phyloP scores from a whole-genome alignment of 2,113 vertebrate species.

The Scytalopus superciliaris region DNA sequence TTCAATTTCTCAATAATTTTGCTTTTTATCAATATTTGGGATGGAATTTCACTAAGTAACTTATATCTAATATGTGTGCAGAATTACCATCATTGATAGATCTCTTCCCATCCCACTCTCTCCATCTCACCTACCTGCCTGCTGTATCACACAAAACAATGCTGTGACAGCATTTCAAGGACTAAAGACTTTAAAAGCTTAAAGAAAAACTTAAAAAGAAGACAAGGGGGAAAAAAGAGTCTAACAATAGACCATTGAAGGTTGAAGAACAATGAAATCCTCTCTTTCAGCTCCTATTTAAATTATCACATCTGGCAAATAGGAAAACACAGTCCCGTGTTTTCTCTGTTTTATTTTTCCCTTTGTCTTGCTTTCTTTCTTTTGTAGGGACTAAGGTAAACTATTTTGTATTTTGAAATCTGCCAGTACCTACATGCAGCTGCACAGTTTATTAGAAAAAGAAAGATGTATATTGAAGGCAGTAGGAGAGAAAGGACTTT shows the following conservation, averaged over 20 bases:
- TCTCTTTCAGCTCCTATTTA: constrained; percentile 17
- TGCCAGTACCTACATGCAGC: neutral
- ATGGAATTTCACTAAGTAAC: neutral
- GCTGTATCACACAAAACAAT: neutral
- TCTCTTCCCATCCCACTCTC: neutral
- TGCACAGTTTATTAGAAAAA: neutral
- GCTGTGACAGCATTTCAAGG: neutral
- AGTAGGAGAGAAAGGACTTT: neutral
- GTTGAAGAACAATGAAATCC: constrained; percentile 6
- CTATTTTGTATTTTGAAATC: neutral
- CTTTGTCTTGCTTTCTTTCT: neutral
- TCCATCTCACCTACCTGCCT: neutral
- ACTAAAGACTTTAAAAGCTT: constrained; percentile 1
- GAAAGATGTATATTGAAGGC: neutral
- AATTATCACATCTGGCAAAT: neutral
- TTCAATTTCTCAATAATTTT: neutral
- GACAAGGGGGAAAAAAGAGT: neutral
- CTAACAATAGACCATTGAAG: neutral
- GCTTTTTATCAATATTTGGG: neutral
- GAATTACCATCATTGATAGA: neutral
- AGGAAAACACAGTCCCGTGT: neutral
- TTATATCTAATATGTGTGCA: neutral
- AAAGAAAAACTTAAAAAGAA: constrained; percentile 13
- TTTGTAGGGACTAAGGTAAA: neutral
- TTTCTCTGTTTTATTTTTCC: neutral